These are phyloP conservation scores for Psilopsiagon aymara DNA, from an alignment of 2,113 vertebrate genomes.

Conservation along the genomic window DNA sequence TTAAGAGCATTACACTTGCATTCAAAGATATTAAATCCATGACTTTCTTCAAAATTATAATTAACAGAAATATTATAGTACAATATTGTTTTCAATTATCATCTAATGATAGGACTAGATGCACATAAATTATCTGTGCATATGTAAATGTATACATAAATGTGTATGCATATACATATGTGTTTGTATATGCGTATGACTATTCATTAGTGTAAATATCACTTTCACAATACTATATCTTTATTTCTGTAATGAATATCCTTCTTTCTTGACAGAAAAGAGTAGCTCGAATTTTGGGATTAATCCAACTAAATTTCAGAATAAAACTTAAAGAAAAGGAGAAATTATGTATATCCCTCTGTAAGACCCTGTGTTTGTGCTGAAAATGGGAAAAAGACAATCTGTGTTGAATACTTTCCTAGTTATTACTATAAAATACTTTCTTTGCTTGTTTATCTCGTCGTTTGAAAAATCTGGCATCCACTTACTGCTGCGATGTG, in stretches of 20 bases:
- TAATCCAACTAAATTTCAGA: neutral
- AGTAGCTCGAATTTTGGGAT: neutral
- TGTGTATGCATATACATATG: neutral
- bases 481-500: neutral
- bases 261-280: neutral
- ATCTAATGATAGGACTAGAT: neutral
- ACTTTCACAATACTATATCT: neutral
- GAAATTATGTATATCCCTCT: neutral
- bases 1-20: neutral
- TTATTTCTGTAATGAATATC: neutral
- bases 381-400: neutral
- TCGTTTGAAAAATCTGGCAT: neutral
- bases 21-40: neutral
- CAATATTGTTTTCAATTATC: neutral
- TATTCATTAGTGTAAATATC: neutral
- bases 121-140: neutral
- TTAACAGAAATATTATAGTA: neutral
- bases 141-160: rapidly evolving
- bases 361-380: neutral
- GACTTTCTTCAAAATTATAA: neutral
- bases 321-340: neutral
- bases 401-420: neutral
- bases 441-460: neutral
- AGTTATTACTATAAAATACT: neutral
- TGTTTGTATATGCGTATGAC: rapidly evolving